A percentile compares a stretch with the other conserved stretches of the same genome.
Conservation (phyloP, 2,888 invertebrate genomes). For the Cremastinae sp. region DNA sequence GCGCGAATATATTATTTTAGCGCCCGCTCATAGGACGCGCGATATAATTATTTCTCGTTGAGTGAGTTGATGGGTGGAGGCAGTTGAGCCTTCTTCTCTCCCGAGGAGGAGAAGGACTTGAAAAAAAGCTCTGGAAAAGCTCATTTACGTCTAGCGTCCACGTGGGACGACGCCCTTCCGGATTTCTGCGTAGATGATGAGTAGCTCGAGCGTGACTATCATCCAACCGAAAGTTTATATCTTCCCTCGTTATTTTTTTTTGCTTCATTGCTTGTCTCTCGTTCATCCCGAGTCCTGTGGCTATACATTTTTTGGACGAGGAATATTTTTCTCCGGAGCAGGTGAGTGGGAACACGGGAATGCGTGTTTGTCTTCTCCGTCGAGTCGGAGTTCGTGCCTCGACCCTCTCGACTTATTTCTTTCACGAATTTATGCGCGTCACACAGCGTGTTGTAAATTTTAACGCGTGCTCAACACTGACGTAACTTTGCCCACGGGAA, state of each 20-base stretch:
- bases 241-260: constrained; percentile 17
- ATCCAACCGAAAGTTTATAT: constrained; percentile 38
- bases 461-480: constrained; percentile 60
- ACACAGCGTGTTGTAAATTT: constrained; percentile 68
- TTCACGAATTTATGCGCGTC: constrained; percentile 66
- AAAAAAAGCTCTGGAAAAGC: constrained; percentile 7
- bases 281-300: constrained; percentile 30
- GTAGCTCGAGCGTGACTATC: constrained; percentile 63
- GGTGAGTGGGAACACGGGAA: constrained; percentile 12
- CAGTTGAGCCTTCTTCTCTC: too few species aligned
- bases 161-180: constrained; percentile 8
- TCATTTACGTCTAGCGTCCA: constrained; percentile 22
- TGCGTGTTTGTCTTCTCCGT: constrained; percentile 8
- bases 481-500: constrained; percentile 60
- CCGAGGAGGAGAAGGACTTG: too few species aligned
- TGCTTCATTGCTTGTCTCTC: constrained; percentile 21
- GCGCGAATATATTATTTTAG: too few species aligned
- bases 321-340: constrained; percentile 55
- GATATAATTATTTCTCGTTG: too few species aligned
- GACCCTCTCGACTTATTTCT: constrained; percentile 29
- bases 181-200: constrained; percentile 59
- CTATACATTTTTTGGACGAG: constrained; percentile 51
- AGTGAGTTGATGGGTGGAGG: too few species aligned
- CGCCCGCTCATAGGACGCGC: too few species aligned
- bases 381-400: constrained; percentile 13